Base-by-base conservation (phyloP, 2,797 vertebrate species). In the Myiothlypis coronata region DNA sequence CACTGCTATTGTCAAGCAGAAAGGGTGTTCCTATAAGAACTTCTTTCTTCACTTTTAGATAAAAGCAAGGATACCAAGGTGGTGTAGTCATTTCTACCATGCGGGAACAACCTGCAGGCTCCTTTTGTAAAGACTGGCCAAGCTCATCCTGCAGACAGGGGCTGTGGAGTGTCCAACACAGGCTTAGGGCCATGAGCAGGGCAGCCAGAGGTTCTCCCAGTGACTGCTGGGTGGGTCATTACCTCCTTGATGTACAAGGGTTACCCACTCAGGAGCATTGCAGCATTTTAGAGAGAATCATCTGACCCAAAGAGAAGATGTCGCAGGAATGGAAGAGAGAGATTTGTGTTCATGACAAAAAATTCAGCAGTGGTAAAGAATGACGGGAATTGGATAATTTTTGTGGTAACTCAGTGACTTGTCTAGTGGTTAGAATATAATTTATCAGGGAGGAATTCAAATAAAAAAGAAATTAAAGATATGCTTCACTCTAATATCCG, bases 71-170 rank as follows among this genome's bases (percentile, higher is more conserved):
- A 22, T 24, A 32, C 1, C 2, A 15, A 30, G 9, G 19, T 52
- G n/a, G 1, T 3, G 2, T 32, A 18, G 34, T 26, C 1, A 0
- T 16, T 30, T 60, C 5, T 65, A 32, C 2, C 5, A 14, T 10
- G 12, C 22, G 12, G 37, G 16, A 87, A 11, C 5, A 47, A 18
- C 16, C 4, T 67, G 22, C 32, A 57, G 19, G 8, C 11, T 71
- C 6, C 53, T 70, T 46, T 61, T 22, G 5, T 8, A 20, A 37
- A 28, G 21, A 26, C 6, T 85, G 65, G 8, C 43, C 43, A 52
- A 44, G 24, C 11, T 44, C 14, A 11, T 76, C 14, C 28, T 49
- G 53, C 22, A 83, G 18, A 12, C 5, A 14, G 3, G 5, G 14
- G 6, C 32, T 79, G 3, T 4, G 16, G 18, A 9, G 27, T 21